Conservation (phyloP, 1,140 invertebrate species). For the Ctenoplectra terminalis region DNA sequence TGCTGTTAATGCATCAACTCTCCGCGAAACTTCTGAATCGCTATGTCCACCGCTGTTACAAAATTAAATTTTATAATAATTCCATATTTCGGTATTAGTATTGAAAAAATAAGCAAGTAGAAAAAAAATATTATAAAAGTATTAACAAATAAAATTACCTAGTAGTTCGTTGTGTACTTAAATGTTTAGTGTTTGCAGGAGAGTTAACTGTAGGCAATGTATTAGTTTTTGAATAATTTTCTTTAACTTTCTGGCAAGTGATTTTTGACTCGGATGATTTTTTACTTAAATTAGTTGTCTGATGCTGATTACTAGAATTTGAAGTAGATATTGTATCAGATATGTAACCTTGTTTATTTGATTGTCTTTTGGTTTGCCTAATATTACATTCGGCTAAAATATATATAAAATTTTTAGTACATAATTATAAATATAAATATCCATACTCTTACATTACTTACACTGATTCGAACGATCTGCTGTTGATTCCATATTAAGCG, state of each 20-base stretch:
- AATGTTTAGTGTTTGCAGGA: conserved; percentile 39
- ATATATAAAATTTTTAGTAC: conserved; percentile 7
- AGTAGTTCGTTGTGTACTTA: conserved; percentile 38
- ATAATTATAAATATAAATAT: background rate
- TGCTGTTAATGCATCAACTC: conserved; percentile 86
- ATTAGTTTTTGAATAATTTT: conserved; percentile 53
- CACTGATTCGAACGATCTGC: conserved; percentile 72
- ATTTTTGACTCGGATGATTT: conserved; percentile 53
- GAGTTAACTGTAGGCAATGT: conserved; percentile 42
- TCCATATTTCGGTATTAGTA: background rate
- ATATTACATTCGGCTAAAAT: conserved; percentile 60
- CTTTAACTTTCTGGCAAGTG: conserved; percentile 22
- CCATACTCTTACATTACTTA: conserved; percentile 37
- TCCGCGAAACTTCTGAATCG: conserved; percentile 83
- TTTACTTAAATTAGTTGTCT: conserved; percentile 53
- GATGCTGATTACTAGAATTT: conserved; percentile 49
- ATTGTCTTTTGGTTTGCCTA: conserved; percentile 62
- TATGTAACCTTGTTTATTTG: conserved; percentile 56
- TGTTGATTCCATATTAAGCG: conserved; percentile 84
- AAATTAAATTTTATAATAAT: conserved; percentile 33
- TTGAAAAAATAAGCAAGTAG: conserved; percentile 8
- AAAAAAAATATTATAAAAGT: background rate
- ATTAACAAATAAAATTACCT: conserved; percentile 47
- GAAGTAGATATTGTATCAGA: conserved; percentile 54
- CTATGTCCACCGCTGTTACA: conserved; percentile 50